Percentiles rank a stretch among this genome's conserved stretches.
These are phyloP conservation scores for Pseudeuparius sepicola DNA, from an alignment of 2,888 invertebrate genomes.

Conservation along the genomic window DNA sequence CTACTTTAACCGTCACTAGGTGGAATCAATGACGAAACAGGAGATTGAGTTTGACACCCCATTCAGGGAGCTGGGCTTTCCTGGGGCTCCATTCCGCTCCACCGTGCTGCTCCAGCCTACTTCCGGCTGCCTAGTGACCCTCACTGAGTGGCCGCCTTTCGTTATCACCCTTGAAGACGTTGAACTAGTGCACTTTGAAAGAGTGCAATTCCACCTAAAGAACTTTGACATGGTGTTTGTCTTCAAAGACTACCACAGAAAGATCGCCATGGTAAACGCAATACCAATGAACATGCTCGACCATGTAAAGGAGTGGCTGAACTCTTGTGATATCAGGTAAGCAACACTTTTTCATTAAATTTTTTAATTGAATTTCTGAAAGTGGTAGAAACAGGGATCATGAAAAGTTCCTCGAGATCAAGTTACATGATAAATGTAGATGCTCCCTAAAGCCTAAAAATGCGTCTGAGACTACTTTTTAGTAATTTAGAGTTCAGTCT, in stretches of 20 bases:
- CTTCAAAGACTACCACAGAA: constrained; percentile 93
- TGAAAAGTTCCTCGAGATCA: no score
- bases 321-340: constrained; percentile 53
- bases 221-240: constrained; percentile 99
- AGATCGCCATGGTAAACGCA: constrained; percentile 96
- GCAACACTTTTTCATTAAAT: constrained; percentile 33
- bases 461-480: no score
- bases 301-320: constrained; percentile 98
- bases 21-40: constrained; percentile 90
- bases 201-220: constrained; percentile 96
- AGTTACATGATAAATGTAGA: no score
- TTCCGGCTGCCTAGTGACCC: constrained; percentile 92
- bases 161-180: constrained; percentile 96
- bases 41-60: constrained; percentile 98
- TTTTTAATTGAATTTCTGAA: no score
- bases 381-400: no score
- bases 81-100: constrained; percentile 93
- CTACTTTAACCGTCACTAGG: no score
- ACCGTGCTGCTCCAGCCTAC: constrained; percentile 96
- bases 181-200: constrained; percentile 96
- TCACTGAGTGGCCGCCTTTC: constrained; percentile 99
- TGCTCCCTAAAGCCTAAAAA: no score
- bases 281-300: constrained; percentile 99
- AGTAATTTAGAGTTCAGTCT: no score
- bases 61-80: constrained; percentile 95